Percentiles rank a stretch among this genome's conserved stretches.
Evolutionary conservation across 1,140 invertebrate species (phyloP).

Genomic region (Pogonomyrmex californicus): DNA sequence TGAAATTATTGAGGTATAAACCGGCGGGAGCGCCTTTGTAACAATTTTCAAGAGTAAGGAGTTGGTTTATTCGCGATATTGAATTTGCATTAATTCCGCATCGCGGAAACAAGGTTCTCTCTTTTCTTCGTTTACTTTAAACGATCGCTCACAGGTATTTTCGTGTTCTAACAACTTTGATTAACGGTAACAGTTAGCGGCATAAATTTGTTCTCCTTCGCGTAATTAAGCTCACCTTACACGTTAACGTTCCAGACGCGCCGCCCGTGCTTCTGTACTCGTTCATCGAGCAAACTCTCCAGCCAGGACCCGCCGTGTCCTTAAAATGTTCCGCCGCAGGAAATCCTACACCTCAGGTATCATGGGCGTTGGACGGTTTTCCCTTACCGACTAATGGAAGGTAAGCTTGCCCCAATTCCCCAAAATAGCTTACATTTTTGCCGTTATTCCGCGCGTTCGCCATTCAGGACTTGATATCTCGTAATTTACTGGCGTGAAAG

Average conservation of each 20-base stretch:
- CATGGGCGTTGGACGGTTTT: constrained; percentile 94
- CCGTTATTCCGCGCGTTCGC: not conserved
- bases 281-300: constrained; percentile 94
- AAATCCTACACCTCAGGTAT: constrained; percentile 94
- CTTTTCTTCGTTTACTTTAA: constrained; percentile 3
- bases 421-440: constrained; percentile 26
- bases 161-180: constrained; percentile 39
- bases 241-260: constrained; percentile 89
- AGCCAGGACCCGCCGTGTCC: constrained; percentile 94
- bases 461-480: constrained; percentile 34
- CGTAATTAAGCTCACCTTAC: constrained; percentile 59
- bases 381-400: constrained; percentile 91
- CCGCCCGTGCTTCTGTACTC: constrained; percentile 93
- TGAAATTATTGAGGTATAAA: not conserved
- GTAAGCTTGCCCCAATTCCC: constrained; percentile 84
- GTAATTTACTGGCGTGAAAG: constrained; percentile 17
- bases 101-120: not conserved
- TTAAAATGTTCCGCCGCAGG: constrained; percentile 95
- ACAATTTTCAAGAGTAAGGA: constrained; percentile 11
- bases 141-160: constrained; percentile 25
- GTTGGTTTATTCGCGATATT: constrained; percentile 20
- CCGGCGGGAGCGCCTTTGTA: not conserved
- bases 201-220: constrained; percentile 40
- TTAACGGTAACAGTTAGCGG: constrained; percentile 41
- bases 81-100: constrained; percentile 43